phyloP scores from a whole-genome alignment of 2,797 vertebrate genomes.

The Anguilla pacifica region DNA sequence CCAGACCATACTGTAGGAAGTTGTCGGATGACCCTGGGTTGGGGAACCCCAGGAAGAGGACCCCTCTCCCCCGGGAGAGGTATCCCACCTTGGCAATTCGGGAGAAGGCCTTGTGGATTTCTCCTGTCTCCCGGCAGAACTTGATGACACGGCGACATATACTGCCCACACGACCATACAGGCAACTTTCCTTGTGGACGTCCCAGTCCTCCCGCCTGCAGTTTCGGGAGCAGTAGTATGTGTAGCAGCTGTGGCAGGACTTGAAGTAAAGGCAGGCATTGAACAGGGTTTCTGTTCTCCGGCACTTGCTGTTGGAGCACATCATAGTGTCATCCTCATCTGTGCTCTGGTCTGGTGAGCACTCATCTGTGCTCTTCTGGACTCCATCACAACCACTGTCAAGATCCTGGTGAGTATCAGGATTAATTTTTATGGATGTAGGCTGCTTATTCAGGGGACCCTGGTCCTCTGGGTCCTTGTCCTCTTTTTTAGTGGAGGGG shows the following conservation, averaged over 20 bases:
- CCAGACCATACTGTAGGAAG: constrained; percentile 90
- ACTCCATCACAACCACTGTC: constrained; percentile 74
- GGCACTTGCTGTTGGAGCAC: constrained; percentile 91
- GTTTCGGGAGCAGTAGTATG: constrained; percentile 93
- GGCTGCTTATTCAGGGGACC: constrained; percentile 78
- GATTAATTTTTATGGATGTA: constrained; percentile 69
- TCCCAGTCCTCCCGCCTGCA: constrained; percentile 95
- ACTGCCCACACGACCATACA: constrained; percentile 89
- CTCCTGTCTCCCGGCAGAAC: constrained; percentile 87
- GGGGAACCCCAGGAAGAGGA: constrained; percentile 93
- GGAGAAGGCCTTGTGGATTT: constrained; percentile 94
- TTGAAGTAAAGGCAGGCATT: constrained; percentile 96
- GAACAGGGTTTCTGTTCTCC: constrained; percentile 89
- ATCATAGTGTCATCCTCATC: constrained; percentile 94
- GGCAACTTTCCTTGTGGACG: constrained; percentile 87
- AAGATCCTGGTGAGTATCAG: constrained; percentile 70
- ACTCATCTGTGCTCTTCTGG: constrained; percentile 78
- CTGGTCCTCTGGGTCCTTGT: constrained; percentile 60
- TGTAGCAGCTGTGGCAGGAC: constrained; percentile 97
- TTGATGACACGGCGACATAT: constrained; percentile 88
- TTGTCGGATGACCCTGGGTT: constrained; percentile 90
- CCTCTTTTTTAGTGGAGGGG: constrained; percentile 38
- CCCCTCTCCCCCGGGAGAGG: constrained; percentile 89
- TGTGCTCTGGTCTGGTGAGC: constrained; percentile 85
- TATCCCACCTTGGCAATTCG: constrained; percentile 93